Evolutionary conservation across 2,888 invertebrate genomes (phyloP), one percentile per base, ranked within the genome.

Genomic region (Julus scanicus): DNA sequence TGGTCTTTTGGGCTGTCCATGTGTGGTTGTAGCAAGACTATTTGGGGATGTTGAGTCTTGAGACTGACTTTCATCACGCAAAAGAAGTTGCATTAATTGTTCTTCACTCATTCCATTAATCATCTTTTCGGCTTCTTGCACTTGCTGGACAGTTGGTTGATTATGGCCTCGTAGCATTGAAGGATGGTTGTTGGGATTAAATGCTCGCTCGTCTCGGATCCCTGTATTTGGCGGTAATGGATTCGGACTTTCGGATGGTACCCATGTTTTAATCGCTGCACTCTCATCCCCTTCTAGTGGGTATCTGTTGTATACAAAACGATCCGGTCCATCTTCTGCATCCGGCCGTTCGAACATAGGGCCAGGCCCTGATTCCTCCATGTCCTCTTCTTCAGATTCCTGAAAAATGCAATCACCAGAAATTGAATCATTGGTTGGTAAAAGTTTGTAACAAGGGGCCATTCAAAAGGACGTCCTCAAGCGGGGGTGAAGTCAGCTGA

Each of bases 241-340:
- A 83, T 39, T 83, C 11, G 83, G 39, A n/a, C 2, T 86, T 86
- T 44, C 86, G 86, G 86, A 83, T 86, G 37, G 83, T 11, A 83
- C 39, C 39, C 83, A 39, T 13, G 37, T 83, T 37, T 83, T 39
- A 13, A 39, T 83, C 11, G 29, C 39, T 83, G 11, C 83, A 83
- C 83, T 83, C 39, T n/a, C 83, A 37, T 83, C 48, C 2, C 5
- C 39, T 39, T 37, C 4, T 44, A 86, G 5, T 86, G 86, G 86
- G n/a, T 39, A 44, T 20, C 86, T 6, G 48, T 86, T 86, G 44
- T 40, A 86, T 17, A 44, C 40, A 39, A 86, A 86, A 15, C 44
- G 86, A 9, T 44, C 44, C 17, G 44, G 29, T 0, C 40, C 39
- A 20, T 6, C 15, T 40, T 40, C 39, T 20, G 86, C 44, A 17